Conservation (phyloP, 2,797 vertebrate species). For the Chelon auratus region DNA sequence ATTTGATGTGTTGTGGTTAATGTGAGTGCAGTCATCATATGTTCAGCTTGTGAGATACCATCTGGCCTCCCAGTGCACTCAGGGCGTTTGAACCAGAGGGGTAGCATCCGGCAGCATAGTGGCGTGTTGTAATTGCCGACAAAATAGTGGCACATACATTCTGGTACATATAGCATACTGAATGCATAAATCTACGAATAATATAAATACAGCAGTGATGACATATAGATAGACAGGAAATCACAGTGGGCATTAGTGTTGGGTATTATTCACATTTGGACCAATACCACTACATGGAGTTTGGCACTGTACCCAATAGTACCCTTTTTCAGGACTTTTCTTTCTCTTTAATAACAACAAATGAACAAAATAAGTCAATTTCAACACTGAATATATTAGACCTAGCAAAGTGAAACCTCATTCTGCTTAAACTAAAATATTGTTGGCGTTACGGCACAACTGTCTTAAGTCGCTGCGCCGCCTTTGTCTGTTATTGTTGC, state of each 20-base stretch:
- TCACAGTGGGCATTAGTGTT: not conserved
- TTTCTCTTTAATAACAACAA: no score
- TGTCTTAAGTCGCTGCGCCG: no score
- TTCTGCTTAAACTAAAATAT: no score
- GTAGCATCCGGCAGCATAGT: constrained; percentile 48
- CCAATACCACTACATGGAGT: no score
- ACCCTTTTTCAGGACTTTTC: no score
- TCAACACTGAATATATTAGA: no score
- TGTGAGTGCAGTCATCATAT: constrained; percentile 53
- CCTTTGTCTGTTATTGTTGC: no score
- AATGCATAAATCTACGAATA: constrained; percentile 27
- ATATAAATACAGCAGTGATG: constrained; percentile 2
- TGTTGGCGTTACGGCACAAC: no score
- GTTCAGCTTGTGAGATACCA: constrained; percentile 55
- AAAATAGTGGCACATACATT: constrained; percentile 43
- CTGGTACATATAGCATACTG: constrained; percentile 6
- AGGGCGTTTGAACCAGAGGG: constrained; percentile 43
- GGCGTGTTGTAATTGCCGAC: constrained; percentile 49
- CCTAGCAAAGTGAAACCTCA: no score
- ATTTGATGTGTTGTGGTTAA: constrained; percentile 26
- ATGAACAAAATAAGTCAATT: no score
- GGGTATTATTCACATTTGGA: no score
- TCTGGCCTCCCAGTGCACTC: constrained; percentile 48
- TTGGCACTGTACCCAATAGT: no score
- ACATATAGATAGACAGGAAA: not conserved